Conservation (phyloP, 2,888 invertebrate species). For the Diplolepis rosae region DNA sequence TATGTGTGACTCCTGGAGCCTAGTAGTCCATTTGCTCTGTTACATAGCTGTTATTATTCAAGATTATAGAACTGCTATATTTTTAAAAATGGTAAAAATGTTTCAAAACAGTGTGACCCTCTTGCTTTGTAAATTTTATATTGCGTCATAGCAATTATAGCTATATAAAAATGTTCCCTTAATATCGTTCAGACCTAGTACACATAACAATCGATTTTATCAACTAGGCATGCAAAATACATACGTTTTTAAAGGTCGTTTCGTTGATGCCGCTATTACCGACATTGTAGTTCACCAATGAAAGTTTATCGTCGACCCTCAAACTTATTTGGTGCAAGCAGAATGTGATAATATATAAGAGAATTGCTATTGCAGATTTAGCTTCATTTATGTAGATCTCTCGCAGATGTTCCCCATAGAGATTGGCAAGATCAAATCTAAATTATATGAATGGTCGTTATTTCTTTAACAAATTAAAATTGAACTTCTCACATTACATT, state of each 20-base stretch:
- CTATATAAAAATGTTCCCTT: no score
- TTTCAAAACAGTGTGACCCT: no score
- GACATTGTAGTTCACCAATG: conserved; percentile 54
- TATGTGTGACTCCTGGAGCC: no score
- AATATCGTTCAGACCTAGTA: neutral
- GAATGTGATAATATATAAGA: conserved; percentile 64
- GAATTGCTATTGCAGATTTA: conserved; percentile 60
- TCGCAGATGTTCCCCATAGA: conserved; percentile 59
- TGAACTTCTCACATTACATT: neutral
- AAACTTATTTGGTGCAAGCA: conserved; percentile 62
- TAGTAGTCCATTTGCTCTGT: no score
- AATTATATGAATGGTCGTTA: neutral
- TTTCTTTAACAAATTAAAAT: neutral
- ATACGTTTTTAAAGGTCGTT: conserved; percentile 42
- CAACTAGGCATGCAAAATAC: conserved; percentile 30
- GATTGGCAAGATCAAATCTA: conserved; percentile 66
- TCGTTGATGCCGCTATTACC: conserved; percentile 38
- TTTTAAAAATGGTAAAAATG: no score
- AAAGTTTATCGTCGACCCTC: conserved; percentile 60
- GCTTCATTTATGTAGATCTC: conserved; percentile 61
- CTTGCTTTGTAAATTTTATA: no score
- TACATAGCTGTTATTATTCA: no score
- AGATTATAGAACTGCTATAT: no score
- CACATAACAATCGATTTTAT: neutral
- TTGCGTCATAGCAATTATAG: no score